Evolutionary conservation across 2,113 vertebrate genomes (phyloP).

Genomic region (Neogobius melanostomus): DNA sequence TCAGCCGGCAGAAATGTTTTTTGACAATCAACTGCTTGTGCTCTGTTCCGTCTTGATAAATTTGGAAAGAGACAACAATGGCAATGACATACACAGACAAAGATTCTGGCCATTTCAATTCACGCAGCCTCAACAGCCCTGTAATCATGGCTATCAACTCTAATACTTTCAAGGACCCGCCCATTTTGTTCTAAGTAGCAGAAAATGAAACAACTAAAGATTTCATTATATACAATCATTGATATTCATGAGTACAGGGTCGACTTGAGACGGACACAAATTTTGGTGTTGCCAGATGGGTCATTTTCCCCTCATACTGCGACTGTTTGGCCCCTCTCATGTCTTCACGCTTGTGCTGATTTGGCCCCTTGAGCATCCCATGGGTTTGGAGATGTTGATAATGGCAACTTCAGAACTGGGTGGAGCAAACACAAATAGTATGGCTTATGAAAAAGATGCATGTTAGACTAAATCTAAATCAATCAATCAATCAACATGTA

Average conservation of each 20-base stretch:
- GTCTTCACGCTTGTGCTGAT: constrained; percentile 36
- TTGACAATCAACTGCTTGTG: constrained; percentile 23
- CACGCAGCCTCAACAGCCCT: constrained; percentile 30
- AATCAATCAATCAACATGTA: no score
- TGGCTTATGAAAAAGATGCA: not conserved
- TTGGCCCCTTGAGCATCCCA: constrained; percentile 35
- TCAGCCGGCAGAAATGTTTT: constrained; percentile 22
- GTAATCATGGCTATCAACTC: constrained; percentile 60
- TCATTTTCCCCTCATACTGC: constrained; percentile 34
- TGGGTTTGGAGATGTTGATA: constrained; percentile 17
- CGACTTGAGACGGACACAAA: constrained; percentile 27
- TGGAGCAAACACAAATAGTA: not conserved
- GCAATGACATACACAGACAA: constrained; percentile 43
- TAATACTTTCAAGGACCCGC: constrained; percentile 71
- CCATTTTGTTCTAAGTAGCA: constrained; percentile 71
- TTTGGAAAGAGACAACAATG: constrained; percentile 29
- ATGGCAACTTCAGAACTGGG: constrained; percentile 67
- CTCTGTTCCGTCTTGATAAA: constrained; percentile 37
- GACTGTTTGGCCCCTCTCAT: constrained; percentile 46
- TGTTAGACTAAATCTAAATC: not conserved
- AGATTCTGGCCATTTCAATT: constrained; percentile 36
- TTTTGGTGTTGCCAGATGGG: constrained; percentile 41
- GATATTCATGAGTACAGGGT: constrained; percentile 66
- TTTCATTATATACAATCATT: constrained; percentile 70
- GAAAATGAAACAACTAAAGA: constrained; percentile 69